Base-by-base conservation (phyloP, 2,797 vertebrate species). In the Enteromius anoplus region DNA sequence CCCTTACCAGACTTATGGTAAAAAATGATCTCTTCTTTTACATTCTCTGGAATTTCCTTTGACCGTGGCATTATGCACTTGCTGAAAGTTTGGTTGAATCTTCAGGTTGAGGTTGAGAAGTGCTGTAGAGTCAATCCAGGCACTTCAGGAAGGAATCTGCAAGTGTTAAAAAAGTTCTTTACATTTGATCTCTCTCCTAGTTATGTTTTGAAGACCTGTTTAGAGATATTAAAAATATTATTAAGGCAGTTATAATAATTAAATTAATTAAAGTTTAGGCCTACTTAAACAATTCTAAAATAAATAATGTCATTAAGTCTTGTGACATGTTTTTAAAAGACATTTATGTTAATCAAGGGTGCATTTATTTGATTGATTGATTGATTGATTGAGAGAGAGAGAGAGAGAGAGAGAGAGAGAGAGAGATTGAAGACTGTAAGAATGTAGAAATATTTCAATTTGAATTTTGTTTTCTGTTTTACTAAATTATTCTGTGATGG, bases 41-140 rank as follows among this genome's bases (percentile, higher is more conserved):
- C 7, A 19, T 77, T 76, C 66, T 80, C 82, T 9, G 85, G 29
- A 65, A 85, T 80, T 66, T 85, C 87, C 66, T 79, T 82, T 53
- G 84, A 87, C 34, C 81, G 72, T 37, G 82, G 82, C 82, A 86
- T 86, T 37, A 55, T 32, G 70, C 29, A 17, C 26, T 60, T 62
- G 37, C 12, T 60, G 19, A 32, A 71, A 17, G 4, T 60, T 29
- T 23, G 58, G 2, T 55, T 55, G 53, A 58, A 58, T 12, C 55
- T 58, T 47, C 40, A 45, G 40, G 37, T 23, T 15, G 42, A 8
- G 49, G 49, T 37, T 66, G 64, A 40, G 32, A 4, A 37, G 32
- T 66, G 65, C 65, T 68, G 26, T 32, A 45, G 68, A 23, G 15
- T 68, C 32, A 47, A 2, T 47, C 68, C 15, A 23, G 23, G 11